Percentiles rank a stretch among this genome's conserved stretches.
Evolutionary conservation across 2,797 vertebrate genomes (phyloP).

Genomic region (Enteromius unitaeniatus): DNA sequence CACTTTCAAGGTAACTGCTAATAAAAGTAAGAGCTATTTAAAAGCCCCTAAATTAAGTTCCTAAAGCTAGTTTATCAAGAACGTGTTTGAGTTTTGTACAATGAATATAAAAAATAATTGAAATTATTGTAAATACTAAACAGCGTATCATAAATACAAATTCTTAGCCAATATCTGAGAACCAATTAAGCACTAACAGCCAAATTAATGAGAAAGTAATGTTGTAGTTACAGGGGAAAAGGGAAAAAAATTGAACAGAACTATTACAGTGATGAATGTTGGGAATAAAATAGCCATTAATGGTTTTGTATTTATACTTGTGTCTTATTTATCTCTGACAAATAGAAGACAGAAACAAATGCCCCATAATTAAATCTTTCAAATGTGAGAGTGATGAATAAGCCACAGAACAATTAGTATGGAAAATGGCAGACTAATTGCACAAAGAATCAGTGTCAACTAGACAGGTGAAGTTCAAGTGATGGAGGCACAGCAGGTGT

Average conservation of each 20-base stretch:
- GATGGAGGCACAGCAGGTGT: not conserved
- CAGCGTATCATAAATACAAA: not conserved
- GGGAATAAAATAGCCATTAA: slow-evolving; percentile 29
- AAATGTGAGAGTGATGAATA: not conserved
- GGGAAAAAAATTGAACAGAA: not conserved
- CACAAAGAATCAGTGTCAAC: not conserved
- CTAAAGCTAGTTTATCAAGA: not conserved
- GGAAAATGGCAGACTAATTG: not conserved
- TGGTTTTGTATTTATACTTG: slow-evolving; percentile 1
- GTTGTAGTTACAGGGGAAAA: not conserved
- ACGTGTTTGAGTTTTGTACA: not conserved
- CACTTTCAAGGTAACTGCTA: slow-evolving; percentile 18
- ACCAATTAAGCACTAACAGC: slow-evolving; percentile 15
- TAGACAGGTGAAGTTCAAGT: slow-evolving; percentile 11
- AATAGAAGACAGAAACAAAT: not conserved
- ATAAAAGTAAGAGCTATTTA: not conserved
- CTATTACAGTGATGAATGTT: slow-evolving; percentile 26
- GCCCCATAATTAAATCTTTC: not conserved
- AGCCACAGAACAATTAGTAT: not conserved
- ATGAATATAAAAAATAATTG: not conserved
- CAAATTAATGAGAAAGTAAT: slow-evolving; percentile 11
- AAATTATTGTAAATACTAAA: not conserved
- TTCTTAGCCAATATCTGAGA: slow-evolving; percentile 6
- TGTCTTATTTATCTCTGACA: not conserved
- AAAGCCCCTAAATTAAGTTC: not conserved